These are phyloP conservation scores for Holacanthella duospinosa DNA, from an alignment of 2,888 invertebrate species.

Conservation along the genomic window DNA sequence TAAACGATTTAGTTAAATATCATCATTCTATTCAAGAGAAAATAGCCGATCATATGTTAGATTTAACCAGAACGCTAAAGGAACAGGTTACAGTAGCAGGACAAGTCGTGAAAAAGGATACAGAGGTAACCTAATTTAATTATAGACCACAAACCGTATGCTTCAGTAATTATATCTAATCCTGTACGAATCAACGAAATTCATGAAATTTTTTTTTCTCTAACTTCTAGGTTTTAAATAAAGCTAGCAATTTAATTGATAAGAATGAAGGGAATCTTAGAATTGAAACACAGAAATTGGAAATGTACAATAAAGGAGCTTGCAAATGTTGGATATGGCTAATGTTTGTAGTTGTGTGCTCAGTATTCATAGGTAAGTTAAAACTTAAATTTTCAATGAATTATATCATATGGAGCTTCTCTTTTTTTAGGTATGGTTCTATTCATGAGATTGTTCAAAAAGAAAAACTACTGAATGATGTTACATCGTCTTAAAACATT, in stretches of 20 bases:
- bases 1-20: slow-evolving; percentile 51
- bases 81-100: slow-evolving; percentile 83
- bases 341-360: slow-evolving; percentile 71
- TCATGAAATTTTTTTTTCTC: slow-evolving; percentile 9
- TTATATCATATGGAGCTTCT: slow-evolving; percentile 27
- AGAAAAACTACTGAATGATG: slow-evolving; percentile 41
- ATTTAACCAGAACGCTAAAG: slow-evolving; percentile 72
- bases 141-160: not conserved
- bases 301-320: slow-evolving; percentile 71
- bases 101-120: slow-evolving; percentile 79
- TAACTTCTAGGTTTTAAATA: slow-evolving; percentile 53
- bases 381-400: not conserved
- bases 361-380: slow-evolving; percentile 73
- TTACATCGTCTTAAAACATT: no score
- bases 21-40: slow-evolving; percentile 83
- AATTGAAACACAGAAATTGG: slow-evolving; percentile 67
- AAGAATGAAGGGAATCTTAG: slow-evolving; percentile 64
- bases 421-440: slow-evolving; percentile 70
- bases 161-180: no score
- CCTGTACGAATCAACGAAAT: no score
- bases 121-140: slow-evolving; percentile 51
- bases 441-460: slow-evolving; percentile 83
- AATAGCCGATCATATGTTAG: slow-evolving; percentile 88
- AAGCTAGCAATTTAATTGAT: slow-evolving; percentile 68
- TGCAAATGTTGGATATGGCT: slow-evolving; percentile 95